Conservation (phyloP, 2,113 vertebrate species). For the Rattus norvegicus region GRCr8 NC_086028.1:105767501-105768000, state of each 20-base stretch:
- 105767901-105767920: neutral
- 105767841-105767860: neutral
- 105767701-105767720: neutral
- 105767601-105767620: neutral
- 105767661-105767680: too few species aligned
- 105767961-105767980: accelerated
- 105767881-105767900: neutral
- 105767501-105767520: too few species aligned
- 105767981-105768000: accelerated
- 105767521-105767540: too few species aligned
- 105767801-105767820: accelerated
- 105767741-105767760: neutral
- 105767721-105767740: too few species aligned
- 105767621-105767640: neutral
- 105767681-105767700: too few species aligned
- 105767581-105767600: too few species aligned
- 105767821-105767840: neutral
- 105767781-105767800: neutral
- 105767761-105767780: neutral
- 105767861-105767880: neutral
- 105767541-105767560: too few species aligned
- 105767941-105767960: accelerated
- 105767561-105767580: too few species aligned
- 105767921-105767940: neutral
- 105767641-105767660: neutral